Conservation (phyloP, 2,797 vertebrate species). For the Gymnoscopelus braueri region DNA sequence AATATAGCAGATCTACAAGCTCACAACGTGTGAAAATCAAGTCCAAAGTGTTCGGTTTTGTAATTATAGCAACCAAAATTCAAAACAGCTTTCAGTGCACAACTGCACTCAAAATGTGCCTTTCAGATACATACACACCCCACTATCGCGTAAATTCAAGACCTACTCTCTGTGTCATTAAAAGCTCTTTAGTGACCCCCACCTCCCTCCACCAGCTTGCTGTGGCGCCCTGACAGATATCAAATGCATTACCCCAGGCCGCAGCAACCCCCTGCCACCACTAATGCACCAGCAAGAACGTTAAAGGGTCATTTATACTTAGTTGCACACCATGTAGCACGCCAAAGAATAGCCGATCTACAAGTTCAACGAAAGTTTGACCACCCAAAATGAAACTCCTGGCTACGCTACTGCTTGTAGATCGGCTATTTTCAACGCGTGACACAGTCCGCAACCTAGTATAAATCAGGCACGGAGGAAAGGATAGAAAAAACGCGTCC, state of each 20-base stretch:
- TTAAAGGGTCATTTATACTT: conserved; percentile 2
- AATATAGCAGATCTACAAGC: no score
- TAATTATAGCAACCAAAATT: no score
- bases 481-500: conserved; percentile 11
- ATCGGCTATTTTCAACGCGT: no score
- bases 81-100: conserved; percentile 5
- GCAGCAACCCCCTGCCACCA: conserved; percentile 45
- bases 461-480: not conserved
- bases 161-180: conserved; percentile 71
- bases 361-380: no score
- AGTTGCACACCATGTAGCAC: no score
- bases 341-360: no score
- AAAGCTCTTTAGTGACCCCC: conserved; percentile 71
- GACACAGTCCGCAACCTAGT: no score
- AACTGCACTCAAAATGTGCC: conserved; percentile 32
- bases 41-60: no score
- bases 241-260: conserved; percentile 64
- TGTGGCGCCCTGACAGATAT: conserved; percentile 68
- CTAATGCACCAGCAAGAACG: conserved; percentile 41
- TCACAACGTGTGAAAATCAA: no score
- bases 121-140: conserved; percentile 17
- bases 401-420: no score
- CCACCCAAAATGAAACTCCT: no score
- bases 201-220: conserved; percentile 31
- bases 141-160: conserved; percentile 33